These are phyloP conservation scores for Erythrolamprus reginae DNA, from an alignment of 2,113 vertebrate species.

Conservation along the genomic window DNA sequence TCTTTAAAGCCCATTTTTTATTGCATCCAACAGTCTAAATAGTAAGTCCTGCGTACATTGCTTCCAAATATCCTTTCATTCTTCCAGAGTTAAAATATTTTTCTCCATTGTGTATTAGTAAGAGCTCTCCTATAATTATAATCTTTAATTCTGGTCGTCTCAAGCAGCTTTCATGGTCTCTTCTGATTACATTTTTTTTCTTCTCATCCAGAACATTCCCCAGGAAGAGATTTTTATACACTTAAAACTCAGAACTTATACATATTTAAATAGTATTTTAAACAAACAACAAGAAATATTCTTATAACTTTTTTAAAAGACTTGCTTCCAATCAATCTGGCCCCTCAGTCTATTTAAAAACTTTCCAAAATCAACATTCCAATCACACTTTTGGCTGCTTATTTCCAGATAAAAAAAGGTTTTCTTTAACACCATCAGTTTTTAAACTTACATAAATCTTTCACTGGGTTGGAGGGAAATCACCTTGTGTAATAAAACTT, in stretches of 20 bases:
- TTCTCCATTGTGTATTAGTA: not conserved
- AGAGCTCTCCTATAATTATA: not conserved
- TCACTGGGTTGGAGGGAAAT: not conserved
- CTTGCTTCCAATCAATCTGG: not conserved
- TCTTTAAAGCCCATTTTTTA: not conserved
- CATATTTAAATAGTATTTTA: not conserved
- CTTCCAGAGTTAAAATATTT: not conserved
- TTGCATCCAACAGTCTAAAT: not conserved
- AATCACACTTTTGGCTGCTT: not conserved
- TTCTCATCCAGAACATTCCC: not conserved
- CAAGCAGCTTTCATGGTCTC: not conserved
- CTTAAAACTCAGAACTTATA: not conserved
- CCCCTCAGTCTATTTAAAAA: not conserved
- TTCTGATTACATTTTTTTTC: not conserved
- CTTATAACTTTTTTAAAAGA: not conserved
- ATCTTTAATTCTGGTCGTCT: not conserved
- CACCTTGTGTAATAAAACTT: not conserved
- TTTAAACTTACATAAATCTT: not conserved
- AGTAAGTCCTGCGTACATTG: not conserved
- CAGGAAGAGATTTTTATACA: not conserved
- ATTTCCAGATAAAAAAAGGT: not conserved
- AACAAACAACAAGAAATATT: not conserved
- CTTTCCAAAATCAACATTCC: not conserved
- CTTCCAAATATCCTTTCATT: not conserved
- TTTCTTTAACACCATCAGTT: not conserved